A percentile compares a stretch with the other conserved stretches of the same genome.
These are phyloP conservation scores for Calcarius lapponicus DNA, from an alignment of 2,797 vertebrate species.

Conservation along the genomic window DNA sequence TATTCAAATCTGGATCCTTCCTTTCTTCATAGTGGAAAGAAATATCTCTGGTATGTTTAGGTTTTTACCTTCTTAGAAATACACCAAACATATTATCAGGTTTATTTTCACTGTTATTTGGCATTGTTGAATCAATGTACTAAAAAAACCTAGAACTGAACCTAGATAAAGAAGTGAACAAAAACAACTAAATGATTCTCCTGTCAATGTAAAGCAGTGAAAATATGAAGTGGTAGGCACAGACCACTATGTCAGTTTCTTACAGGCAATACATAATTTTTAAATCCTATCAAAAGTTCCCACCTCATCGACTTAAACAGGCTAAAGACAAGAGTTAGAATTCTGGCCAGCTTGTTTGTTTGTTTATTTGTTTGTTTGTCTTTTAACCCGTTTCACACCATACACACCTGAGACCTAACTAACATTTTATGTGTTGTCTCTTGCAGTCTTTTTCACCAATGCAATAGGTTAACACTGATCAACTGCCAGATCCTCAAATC, in stretches of 20 bases:
- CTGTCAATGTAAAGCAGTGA: not conserved
- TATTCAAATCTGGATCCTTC: not conserved
- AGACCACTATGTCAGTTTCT: not conserved
- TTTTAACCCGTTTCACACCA: not conserved
- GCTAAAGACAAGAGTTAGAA: not conserved
- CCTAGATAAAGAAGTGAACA: not conserved
- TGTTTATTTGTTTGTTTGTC: not conserved
- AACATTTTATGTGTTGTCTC: not conserved
- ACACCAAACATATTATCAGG: not conserved
- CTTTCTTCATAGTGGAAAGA: not conserved
- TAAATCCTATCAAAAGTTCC: not conserved
- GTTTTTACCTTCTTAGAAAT: not conserved
- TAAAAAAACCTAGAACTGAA: not conserved
- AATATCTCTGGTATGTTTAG: not conserved
- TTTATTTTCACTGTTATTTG: not conserved
- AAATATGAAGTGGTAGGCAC: not conserved
- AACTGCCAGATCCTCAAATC: not conserved
- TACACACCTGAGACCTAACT: not conserved
- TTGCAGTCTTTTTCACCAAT: not conserved
- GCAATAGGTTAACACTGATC: rapidly evolving
- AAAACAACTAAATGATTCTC: not conserved
- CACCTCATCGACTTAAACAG: not conserved
- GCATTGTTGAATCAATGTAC: not conserved
- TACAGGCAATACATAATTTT: not conserved
- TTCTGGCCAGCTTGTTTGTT: not conserved